Conservation (phyloP, 2,888 invertebrate genomes). For the Heliconius sara region DNA sequence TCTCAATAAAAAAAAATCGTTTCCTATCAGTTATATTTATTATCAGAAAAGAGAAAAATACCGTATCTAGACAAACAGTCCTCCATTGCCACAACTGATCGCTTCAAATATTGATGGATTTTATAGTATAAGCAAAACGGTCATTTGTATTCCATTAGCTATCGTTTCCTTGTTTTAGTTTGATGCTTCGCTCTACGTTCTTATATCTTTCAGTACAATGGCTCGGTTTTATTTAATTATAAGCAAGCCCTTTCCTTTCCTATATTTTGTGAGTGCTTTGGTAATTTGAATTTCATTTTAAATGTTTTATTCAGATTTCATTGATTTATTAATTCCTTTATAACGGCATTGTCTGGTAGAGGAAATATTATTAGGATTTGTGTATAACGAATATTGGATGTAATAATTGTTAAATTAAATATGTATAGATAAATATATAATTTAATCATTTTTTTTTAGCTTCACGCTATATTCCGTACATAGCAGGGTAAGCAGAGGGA, state of each 20-base stretch:
- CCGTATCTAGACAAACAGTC: conserved; percentile 32
- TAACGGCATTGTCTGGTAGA: background rate
- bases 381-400: background rate
- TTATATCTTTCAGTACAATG: conserved; percentile 32
- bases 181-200: conserved; percentile 23
- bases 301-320: conserved; percentile 9
- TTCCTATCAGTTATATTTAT: background rate
- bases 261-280: conserved; percentile 11
- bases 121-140: conserved; percentile 69
- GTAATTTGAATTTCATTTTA: conserved; percentile 19
- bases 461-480: background rate
- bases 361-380: background rate
- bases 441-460: background rate
- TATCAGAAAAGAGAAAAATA: background rate
- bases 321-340: background rate
- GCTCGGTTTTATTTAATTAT: conserved; percentile 43
- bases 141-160: conserved; percentile 75
- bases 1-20: too few relatives aligned
- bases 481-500: background rate
- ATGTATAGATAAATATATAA: too few relatives aligned
- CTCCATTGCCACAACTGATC: conserved; percentile 44
- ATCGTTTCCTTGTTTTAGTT: conserved; percentile 51
- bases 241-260: background rate
- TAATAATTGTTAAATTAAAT: background rate
- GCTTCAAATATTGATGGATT: conserved; percentile 71